Percentiles rank a stretch among this genome's conserved stretches.
phyloP scores from a whole-genome alignment of 2,797 vertebrate species.

The Hapalemur alaotrensis region DNA sequence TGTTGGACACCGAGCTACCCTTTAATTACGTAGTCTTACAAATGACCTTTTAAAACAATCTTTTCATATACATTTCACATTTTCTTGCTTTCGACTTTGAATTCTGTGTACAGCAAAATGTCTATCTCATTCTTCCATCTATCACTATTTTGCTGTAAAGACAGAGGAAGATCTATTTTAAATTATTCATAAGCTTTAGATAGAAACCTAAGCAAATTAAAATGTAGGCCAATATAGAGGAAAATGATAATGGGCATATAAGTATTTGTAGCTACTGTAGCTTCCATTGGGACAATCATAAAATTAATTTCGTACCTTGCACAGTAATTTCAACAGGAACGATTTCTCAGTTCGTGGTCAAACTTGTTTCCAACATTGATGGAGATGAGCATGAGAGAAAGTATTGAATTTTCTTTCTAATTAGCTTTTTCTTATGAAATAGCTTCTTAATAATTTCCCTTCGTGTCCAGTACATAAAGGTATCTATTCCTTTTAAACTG shows the following conservation, averaged over 20 bases:
- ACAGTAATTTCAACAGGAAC: conserved; percentile 80
- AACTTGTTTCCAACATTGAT: conserved; percentile 84
- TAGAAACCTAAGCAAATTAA: conserved; percentile 80
- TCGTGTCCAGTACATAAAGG: conserved; percentile 87
- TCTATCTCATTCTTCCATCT: conserved; percentile 56
- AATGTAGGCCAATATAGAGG: conserved; percentile 73
- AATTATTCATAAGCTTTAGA: conserved; percentile 76
- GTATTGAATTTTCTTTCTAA: conserved; percentile 89
- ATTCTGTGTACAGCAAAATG: conserved; percentile 67
- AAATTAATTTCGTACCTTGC: conserved; percentile 84
- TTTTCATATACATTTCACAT: conserved; percentile 12
- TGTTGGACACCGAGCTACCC: background rate
- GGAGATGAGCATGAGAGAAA: conserved; percentile 83
- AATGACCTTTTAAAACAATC: conserved; percentile 49
- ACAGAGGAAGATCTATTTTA: conserved; percentile 69
- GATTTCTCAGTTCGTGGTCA: conserved; percentile 80
- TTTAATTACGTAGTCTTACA: conserved; percentile 49
- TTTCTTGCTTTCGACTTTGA: conserved; percentile 32
- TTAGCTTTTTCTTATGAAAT: conserved; percentile 90
- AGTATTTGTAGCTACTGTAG: conserved; percentile 81
- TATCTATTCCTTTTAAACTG: conserved; percentile 81
- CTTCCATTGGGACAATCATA: conserved; percentile 83
- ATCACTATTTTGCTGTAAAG: conserved; percentile 70
- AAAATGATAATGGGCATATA: conserved; percentile 78
- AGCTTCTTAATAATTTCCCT: conserved; percentile 86